phyloP scores from a whole-genome alignment of 2,113 vertebrate species.

The Sebastes schlegelii region DNA sequence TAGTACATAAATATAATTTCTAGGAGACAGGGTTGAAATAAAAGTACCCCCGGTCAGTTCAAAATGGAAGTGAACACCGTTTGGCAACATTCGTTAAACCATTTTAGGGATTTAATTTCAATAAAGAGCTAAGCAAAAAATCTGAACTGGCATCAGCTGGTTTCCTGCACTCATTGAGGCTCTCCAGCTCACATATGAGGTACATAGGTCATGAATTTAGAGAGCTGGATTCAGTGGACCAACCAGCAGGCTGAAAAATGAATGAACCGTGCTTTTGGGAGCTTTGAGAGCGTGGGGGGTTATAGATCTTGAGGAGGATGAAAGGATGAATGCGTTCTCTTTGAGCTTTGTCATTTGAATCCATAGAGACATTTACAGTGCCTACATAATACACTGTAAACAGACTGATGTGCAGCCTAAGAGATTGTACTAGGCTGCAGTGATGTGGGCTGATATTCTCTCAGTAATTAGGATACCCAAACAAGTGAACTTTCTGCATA shows the following conservation, averaged over 20 bases:
- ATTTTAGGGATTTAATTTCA: neutral
- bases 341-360: conserved; percentile 12
- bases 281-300: neutral
- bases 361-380: conserved; percentile 16
- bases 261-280: conserved; percentile 18
- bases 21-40: neutral
- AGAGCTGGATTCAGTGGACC: conserved; percentile 10
- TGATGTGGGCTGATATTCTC: conserved; percentile 9
- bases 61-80: neutral
- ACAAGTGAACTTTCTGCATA: neutral
- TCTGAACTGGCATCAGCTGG: neutral
- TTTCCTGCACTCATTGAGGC: neutral
- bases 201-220: neutral
- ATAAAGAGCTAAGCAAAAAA: neutral
- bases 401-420: neutral
- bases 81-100: neutral
- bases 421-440: neutral
- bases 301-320: conserved; percentile 28
- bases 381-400: conserved; percentile 8
- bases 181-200: neutral
- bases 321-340: conserved; percentile 29
- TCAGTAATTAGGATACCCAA: conserved; percentile 9
- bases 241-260: conserved; percentile 24
- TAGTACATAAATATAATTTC: neutral
- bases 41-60: neutral